Conservation (phyloP, 2,888 invertebrate species). For the Mactromeris polynyma region DNA sequence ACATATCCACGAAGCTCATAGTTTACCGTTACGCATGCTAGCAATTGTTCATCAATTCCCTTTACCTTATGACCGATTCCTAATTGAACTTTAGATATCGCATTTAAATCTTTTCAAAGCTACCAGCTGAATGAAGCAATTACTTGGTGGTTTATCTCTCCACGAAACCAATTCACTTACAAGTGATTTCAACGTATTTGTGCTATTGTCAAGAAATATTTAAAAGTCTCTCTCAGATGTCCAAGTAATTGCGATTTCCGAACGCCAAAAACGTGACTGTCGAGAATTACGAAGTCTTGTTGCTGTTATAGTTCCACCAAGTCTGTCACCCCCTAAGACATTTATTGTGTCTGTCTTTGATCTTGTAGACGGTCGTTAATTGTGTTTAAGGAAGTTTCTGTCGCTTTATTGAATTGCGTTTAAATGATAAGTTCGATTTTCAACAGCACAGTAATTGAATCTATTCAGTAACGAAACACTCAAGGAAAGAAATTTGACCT, state of each 20-base stretch:
- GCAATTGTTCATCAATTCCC: too few relatives aligned
- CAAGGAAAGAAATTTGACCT: neutral
- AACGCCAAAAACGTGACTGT: neutral
- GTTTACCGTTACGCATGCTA: too few relatives aligned
- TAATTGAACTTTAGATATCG: too few relatives aligned
- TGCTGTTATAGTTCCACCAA: neutral
- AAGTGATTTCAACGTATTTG: too few relatives aligned
- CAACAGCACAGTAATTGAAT: neutral
- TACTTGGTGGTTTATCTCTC: too few relatives aligned
- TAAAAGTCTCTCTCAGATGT: too few relatives aligned
- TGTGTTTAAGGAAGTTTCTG: neutral
- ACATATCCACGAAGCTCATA: too few relatives aligned
- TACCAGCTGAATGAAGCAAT: too few relatives aligned
- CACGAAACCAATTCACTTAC: too few relatives aligned
- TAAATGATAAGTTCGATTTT: neutral
- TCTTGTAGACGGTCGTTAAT: neutral
- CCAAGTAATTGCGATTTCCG: neutral
- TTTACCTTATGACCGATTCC: too few relatives aligned
- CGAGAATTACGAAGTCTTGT: neutral
- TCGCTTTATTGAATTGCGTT: neutral
- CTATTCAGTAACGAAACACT: neutral
- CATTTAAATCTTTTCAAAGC: too few relatives aligned
- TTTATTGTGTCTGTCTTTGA: neutral
- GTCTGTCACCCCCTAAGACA: neutral
- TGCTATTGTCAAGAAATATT: too few relatives aligned